These are phyloP conservation scores for Carapus acus DNA, from an alignment of 2,797 vertebrate genomes.

Conservation along the genomic window DNA sequence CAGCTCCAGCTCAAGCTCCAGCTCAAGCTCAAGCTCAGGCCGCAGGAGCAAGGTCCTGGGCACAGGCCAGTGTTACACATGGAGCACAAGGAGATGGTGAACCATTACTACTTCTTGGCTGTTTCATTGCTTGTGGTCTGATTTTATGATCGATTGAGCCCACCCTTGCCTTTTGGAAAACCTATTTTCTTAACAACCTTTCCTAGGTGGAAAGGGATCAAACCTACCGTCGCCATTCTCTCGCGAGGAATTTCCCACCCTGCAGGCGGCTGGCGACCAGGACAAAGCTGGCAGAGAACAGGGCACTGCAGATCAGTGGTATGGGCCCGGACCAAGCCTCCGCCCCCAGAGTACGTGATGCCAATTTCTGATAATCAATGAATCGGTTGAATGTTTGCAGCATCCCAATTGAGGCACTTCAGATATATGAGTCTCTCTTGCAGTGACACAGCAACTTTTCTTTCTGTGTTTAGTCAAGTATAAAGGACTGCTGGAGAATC, in stretches of 20 bases:
- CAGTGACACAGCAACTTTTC: no score
- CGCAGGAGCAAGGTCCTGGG: slow-evolving; percentile 94
- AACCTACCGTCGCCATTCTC: slow-evolving; percentile 97
- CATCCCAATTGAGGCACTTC: not conserved
- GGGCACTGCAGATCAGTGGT: slow-evolving; percentile 95
- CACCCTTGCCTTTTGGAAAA: not conserved
- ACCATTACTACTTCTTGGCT: no score
- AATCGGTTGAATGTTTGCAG: slow-evolving; percentile 3
- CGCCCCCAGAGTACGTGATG: slow-evolving; percentile 87
- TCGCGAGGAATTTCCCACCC: slow-evolving; percentile 99
- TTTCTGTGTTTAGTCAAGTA: no score
- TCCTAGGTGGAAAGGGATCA: slow-evolving; percentile 92
- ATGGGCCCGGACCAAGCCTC: slow-evolving; percentile 99
- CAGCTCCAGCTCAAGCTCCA: slow-evolving; percentile 81
- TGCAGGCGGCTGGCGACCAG: slow-evolving; percentile 97
- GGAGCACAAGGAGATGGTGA: slow-evolving; percentile 93
- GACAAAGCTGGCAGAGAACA: slow-evolving; percentile 94
- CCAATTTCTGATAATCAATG: slow-evolving; percentile 10
- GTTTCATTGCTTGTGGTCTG: no score
- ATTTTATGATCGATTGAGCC: not conserved
- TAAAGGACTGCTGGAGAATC: no score
- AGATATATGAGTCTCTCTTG: not conserved
- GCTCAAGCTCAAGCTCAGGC: slow-evolving; percentile 79
- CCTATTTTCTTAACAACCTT: no score
- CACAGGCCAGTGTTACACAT: slow-evolving; percentile 92